Conservation (phyloP, 2,797 vertebrate species). For the Odontamblyopus rebecca region DNA sequence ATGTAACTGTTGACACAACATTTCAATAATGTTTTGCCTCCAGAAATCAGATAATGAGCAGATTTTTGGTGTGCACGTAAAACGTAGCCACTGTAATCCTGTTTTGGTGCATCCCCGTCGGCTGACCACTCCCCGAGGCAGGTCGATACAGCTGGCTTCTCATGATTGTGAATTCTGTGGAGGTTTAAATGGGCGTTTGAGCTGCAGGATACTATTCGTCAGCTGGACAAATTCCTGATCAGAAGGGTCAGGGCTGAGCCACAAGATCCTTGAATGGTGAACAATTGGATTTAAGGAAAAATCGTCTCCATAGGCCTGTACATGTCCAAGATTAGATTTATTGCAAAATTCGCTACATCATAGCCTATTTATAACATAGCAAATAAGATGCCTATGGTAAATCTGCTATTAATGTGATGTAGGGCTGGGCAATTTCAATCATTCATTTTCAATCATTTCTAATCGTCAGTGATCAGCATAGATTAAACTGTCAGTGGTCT, state of each 20-base stretch:
- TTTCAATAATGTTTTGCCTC: no score
- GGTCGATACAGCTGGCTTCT: conserved; percentile 38
- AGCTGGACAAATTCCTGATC: conserved; percentile 34
- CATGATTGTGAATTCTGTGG: conserved; percentile 59
- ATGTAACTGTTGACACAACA: no score
- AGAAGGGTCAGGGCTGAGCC: conserved; percentile 39
- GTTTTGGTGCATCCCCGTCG: conserved; percentile 34
- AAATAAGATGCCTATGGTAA: no score
- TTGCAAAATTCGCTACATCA: background rate
- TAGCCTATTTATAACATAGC: background rate
- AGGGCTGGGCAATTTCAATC: no score
- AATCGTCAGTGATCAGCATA: no score
- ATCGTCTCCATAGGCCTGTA: conserved; percentile 10
- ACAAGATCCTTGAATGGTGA: conserved; percentile 35
- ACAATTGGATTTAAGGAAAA: conserved; percentile 26
- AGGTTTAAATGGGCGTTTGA: conserved; percentile 29
- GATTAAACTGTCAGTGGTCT: no score
- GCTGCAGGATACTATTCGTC: conserved; percentile 44
- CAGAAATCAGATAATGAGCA: no score
- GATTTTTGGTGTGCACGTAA: no score
- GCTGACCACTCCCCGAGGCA: conserved; percentile 37
- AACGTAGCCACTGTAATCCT: background rate
- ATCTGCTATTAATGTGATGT: no score
- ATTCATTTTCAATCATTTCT: no score
- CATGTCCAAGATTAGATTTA: background rate